phyloP scores from a whole-genome alignment of 2,888 invertebrate species.

The Drosophila nigricruria region DNA sequence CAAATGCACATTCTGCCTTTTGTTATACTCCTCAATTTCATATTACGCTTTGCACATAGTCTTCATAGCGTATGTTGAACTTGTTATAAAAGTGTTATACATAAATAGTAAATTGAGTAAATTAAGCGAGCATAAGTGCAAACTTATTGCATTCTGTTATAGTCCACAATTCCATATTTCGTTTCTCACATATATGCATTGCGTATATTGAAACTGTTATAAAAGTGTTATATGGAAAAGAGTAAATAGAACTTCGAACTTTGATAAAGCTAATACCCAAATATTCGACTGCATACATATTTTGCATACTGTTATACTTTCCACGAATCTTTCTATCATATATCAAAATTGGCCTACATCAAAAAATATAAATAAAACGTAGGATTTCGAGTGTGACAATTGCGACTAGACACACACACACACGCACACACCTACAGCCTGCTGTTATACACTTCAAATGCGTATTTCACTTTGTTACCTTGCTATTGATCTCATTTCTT shows the following conservation, averaged over 20 bases:
- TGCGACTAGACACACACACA: background rate
- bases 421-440: background rate
- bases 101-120: background rate
- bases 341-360: background rate
- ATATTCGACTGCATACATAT: background rate
- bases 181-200: background rate
- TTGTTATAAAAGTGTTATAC: background rate
- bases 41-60: background rate
- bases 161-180: background rate
- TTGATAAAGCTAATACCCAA: background rate
- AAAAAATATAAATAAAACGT: slow-evolving; percentile 5
- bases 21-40: background rate
- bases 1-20: slow-evolving; percentile 5
- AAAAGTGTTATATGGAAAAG: background rate
- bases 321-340: background rate
- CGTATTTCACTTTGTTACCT: background rate
- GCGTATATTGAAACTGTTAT: background rate
- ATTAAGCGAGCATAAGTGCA: background rate
- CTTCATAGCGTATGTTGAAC: background rate
- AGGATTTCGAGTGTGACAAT: slow-evolving; percentile 6
- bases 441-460: background rate
- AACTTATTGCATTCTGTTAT: background rate
- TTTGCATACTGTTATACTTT: background rate
- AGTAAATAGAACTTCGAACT: background rate
- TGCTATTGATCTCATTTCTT: slow-evolving; percentile 27